Evolutionary conservation across 2,113 vertebrate genomes (phyloP).

Genomic region (Toxotes chatareus): DNA sequence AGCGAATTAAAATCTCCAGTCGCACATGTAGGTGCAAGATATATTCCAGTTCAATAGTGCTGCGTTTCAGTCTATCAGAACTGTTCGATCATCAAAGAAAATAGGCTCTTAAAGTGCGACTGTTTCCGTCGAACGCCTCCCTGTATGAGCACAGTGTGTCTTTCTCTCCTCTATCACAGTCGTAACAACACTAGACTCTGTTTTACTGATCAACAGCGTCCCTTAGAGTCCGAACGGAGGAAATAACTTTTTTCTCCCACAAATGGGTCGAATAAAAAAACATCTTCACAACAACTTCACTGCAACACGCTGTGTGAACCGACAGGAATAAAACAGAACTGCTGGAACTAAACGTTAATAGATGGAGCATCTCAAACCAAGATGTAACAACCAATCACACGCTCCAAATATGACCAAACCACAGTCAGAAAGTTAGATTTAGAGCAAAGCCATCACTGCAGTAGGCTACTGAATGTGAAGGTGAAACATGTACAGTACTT

Average conservation of each 20-base stretch:
- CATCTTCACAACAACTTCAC: neutral
- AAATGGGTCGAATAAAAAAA: too few species aligned
- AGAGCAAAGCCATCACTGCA: neutral
- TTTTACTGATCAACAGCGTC: conserved; percentile 68
- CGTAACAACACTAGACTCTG: neutral
- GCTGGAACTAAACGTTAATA: rapidly evolving
- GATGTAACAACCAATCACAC: neutral
- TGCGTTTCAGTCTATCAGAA: neutral
- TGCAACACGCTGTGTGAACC: neutral
- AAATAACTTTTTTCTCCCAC: neutral
- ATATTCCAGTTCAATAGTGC: neutral
- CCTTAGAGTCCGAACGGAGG: conserved; percentile 44
- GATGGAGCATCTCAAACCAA: neutral
- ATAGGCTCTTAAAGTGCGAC: conserved; percentile 69
- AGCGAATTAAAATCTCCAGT: neutral
- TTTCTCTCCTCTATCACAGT: neutral
- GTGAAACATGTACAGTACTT: neutral
- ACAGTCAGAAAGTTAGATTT: neutral
- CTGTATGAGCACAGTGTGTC: neutral
- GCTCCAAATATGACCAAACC: neutral
- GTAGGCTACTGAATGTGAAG: neutral
- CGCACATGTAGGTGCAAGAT: neutral
- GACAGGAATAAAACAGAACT: too few species aligned
- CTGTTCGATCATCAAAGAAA: neutral
- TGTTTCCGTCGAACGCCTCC: conserved; percentile 17